Evolutionary conservation across 2,113 vertebrate species (phyloP), one percentile per base, ranked within the genome.

Genomic region (Rhinopomastus cyanomelas): DNA sequence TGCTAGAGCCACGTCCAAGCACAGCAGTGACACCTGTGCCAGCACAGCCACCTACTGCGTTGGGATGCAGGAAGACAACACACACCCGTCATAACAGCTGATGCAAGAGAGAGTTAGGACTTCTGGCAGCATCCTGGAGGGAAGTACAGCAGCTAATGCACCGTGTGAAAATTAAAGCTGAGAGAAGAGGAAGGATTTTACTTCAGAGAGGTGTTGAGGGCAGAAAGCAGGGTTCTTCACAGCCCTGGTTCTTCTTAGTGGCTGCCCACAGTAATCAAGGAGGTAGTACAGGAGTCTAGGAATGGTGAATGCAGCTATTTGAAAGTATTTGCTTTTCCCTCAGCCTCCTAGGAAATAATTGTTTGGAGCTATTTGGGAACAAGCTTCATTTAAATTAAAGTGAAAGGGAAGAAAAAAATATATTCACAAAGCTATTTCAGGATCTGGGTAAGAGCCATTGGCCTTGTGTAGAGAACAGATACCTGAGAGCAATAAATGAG

Each of bases 391-490:
- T 57, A 68, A 78, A 67, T 72, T 37, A 71, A 76, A 74, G 37
- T 16, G 61, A 65, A 88, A 90, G 26, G 37, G 25, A 64, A 8
- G 19, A 42, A 64, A 85, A 87, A 69, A 53, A 2, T 0, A 49
- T 73, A 48, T n/a, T 68, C 44, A n/a, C 30, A 74, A 66, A 82
- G 18, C 11, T 66, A 27, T 26, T 26, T 8, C 5, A 76, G 76
- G 46, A 53, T 61, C 88, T 52, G 83, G 48, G 39, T 81, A 51
- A 57, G 55, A 82, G 30, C 18, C 57, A 5, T 8, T 71, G 68
- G 61, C 21, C 44, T n/a, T 48, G 15, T 8, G 17, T 15, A 22
- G 68, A 53, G 32, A 78, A 64, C 0, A 0, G 52, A 64, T 26
- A 87, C 25, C 68, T 83, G 61, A 83, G 52, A 75, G 44, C 12